phyloP scores from a whole-genome alignment of 2,888 invertebrate species.

The Baccha elongata region DNA sequence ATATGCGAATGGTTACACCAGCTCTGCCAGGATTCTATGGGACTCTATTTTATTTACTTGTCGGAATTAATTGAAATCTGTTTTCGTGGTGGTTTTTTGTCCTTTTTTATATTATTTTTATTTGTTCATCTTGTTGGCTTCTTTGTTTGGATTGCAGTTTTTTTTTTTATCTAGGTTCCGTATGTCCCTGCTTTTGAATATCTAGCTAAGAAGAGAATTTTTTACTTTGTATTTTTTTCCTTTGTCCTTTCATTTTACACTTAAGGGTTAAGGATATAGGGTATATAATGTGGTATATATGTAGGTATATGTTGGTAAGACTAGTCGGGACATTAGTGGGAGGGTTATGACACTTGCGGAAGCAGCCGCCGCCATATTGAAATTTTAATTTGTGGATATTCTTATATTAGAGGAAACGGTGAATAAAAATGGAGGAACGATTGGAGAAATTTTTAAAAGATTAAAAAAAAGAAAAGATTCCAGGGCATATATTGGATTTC shows the following conservation, averaged over 20 bases:
- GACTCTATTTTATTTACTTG: constrained; percentile 68
- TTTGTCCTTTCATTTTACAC: constrained; percentile 48
- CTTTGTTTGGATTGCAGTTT: constrained; percentile 42
- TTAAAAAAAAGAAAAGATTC: too few species aligned
- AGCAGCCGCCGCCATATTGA: constrained; percentile 54
- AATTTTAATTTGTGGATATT: constrained; percentile 29
- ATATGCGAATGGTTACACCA: constrained; percentile 61
- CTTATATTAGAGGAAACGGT: neutral
- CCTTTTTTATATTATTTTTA: constrained; percentile 38
- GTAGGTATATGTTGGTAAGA: constrained; percentile 41
- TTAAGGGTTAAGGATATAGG: constrained; percentile 34
- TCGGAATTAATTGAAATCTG: constrained; percentile 71
- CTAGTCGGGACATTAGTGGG: constrained; percentile 70
- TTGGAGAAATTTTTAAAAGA: neutral
- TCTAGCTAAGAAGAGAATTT: constrained; percentile 55
- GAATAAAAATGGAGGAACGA: neutral
- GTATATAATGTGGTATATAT: neutral
- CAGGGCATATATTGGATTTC: too few species aligned
- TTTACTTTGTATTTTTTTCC: constrained; percentile 13
- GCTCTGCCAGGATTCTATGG: neutral
- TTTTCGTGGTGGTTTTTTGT: constrained; percentile 59
- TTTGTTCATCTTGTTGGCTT: constrained; percentile 26
- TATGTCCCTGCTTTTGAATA: constrained; percentile 13
- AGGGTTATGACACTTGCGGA: constrained; percentile 69
- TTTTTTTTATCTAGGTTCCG: constrained; percentile 35